Evolutionary conservation across 2,797 vertebrate genomes (phyloP), one percentile per base, ranked within the genome.

Genomic region (Characodon lateralis): DNA sequence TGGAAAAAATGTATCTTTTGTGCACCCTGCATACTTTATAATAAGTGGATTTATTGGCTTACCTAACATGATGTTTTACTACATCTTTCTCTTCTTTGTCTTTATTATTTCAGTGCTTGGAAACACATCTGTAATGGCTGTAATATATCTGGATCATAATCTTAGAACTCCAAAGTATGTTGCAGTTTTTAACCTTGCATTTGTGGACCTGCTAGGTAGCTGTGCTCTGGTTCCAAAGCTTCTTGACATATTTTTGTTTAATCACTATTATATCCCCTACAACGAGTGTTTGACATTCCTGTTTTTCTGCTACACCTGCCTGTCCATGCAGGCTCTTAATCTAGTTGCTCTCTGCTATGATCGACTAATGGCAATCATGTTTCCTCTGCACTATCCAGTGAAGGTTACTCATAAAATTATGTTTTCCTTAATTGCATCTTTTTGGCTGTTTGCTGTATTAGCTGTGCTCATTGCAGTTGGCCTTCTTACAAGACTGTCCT

Each of bases 351-450:
- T 91, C 22, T 63, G 83, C 73, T 92, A 88, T 66, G 93, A 94
- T 78, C 84, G 92, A 53, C 81, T 92, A 3, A 41, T 93, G 2
- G 92, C 92, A 1, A 93, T 94, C 46, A 85, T 81, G 26, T 89
- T 78, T 74, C 93, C 93, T 1, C 73, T 94, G 43, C 86, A 87
- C 24, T 93, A 93, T 59, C 84, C 85, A 7, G 73, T 74, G 39
- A 86, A 77, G 24, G 74, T 90, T 76, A 93, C 85, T 0, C 70
- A 80, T 18, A 89, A 39, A 39, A 77, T 65, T 46, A 93, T 93
- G 89, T 6, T 86, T 13, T 31, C 46, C 50, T 53, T 92, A 24
- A 70, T 89, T 1, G 51, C 8, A 0, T 74, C 46, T 53, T 83
- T 80, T 53, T 93, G 90, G 91, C 0, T 88, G 0, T 59, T 83